Evolutionary conservation across 2,113 vertebrate species (phyloP), one percentile per base, ranked within the genome.

Genomic region (Numida meleagris): DNA sequence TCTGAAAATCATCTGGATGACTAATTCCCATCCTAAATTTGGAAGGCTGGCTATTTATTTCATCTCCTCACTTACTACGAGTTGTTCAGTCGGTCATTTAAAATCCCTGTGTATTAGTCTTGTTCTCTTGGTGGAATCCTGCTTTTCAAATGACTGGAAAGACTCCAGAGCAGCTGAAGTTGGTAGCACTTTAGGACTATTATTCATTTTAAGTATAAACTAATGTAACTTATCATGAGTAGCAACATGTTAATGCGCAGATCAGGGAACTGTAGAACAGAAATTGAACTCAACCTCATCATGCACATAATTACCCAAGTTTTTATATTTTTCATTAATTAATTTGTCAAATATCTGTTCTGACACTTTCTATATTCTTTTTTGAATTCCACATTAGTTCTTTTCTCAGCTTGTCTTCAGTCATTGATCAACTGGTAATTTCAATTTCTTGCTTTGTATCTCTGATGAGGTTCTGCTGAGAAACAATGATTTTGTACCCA

Each of bases 21-120:
- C 9, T 34, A 27, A 87, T 68, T 78, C 8, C 46, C 40, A 61
- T 33, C 34, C 43, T 43, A 51, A 91, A 75, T 31, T 9, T 42
- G 29, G 48, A 24, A 27, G 7, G 27, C 9, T 40, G 16, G 5
- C 9, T 27, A 40, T 6, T 68, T 4, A 31, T 74, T 58, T 62
- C 3, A 36, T 7, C 61, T 66, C 19, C 45, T 74, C 1, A 0
- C 33, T 70, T 43, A 7, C 23, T 36, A 1, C 2, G 16, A 12
- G 61, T 8, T 12, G 4, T 59, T 74, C 29, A 62, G 12, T 12
- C 51, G 17, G 4, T 29, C 40, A 72, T 1, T 48, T 24, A n/a
- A 84, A 75, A 51, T 4, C 13, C 31, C 21, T 8, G 51, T 20
- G 31, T 1, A 14, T 43, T 36, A 31, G 15, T 7, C 38, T 50